These are phyloP conservation scores for Aix galericulata DNA, from an alignment of 2,113 vertebrate genomes.

Conservation along the genomic window DNA sequence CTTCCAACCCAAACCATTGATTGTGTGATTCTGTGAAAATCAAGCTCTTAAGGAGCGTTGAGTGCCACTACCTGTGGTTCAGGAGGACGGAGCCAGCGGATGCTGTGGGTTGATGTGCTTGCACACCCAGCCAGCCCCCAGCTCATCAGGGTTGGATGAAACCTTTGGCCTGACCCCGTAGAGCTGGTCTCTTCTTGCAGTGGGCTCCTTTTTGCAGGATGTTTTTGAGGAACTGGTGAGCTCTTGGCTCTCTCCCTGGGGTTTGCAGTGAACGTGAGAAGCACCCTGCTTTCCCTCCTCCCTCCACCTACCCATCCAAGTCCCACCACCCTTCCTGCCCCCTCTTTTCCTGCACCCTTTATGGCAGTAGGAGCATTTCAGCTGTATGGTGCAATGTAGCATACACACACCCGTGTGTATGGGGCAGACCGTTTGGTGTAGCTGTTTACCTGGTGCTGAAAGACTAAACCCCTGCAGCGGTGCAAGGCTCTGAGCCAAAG, in stretches of 20 bases:
- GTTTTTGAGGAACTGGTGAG: neutral
- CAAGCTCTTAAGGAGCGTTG: neutral
- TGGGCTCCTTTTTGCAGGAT: neutral
- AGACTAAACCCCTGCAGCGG: neutral
- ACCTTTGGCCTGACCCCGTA: neutral
- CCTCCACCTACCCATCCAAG: neutral
- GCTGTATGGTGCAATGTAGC: fast-evolving
- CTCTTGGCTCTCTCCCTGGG: neutral
- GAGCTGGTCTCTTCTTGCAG: neutral
- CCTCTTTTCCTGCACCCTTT: neutral
- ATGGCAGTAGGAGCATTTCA: neutral
- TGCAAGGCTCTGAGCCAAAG: neutral
- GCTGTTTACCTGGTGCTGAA: neutral
- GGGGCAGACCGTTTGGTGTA: neutral
- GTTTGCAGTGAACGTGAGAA: neutral
- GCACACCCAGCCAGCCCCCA: neutral
- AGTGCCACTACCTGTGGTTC: neutral
- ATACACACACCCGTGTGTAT: no score
- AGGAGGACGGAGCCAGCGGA: neutral
- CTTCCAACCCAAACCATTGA: neutral
- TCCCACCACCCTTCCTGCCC: neutral
- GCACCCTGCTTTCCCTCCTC: neutral
- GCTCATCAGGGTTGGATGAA: neutral
- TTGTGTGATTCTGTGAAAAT: neutral
- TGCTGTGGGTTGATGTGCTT: neutral